Conservation (phyloP, 2,888 invertebrate species). For the Pristionchus arcanus region DNA sequence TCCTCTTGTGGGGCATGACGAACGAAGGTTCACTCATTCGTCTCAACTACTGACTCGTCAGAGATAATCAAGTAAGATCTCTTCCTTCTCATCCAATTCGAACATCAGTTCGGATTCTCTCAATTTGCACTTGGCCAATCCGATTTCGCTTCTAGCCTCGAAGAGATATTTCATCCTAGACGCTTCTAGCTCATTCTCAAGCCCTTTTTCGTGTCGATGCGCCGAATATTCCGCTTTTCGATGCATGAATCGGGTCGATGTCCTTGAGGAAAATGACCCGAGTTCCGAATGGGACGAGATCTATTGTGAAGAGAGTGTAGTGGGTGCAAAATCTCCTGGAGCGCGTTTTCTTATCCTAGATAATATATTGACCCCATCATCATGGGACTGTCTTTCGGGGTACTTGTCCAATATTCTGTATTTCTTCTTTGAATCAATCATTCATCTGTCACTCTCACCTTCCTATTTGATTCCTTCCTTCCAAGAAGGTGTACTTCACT, state of each 20-base stretch:
- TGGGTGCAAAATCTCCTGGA: conserved; percentile 10
- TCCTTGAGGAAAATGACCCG: not conserved
- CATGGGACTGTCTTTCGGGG: no score
- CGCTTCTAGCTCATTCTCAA: not conserved
- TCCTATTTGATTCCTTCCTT: not conserved
- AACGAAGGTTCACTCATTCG: not conserved
- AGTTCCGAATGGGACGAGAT: not conserved
- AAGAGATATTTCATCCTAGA: not conserved
- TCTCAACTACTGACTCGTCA: not conserved
- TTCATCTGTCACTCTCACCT: conserved; percentile 6
- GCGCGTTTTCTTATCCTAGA: no score
- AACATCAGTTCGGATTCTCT: not conserved
- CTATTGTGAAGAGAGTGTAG: not conserved
- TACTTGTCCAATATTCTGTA: not conserved
- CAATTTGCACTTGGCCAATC: conserved; percentile 30
- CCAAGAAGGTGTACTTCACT: not conserved
- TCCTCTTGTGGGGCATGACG: not conserved
- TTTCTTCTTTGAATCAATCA: not conserved
- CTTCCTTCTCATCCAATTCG: not conserved
- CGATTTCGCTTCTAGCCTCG: not conserved
- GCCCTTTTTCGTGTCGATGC: not conserved
- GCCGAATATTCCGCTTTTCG: not conserved
- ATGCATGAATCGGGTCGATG: conserved; percentile 24
- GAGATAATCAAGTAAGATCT: not conserved
- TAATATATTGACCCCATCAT: no score